Evolutionary conservation across 2,888 invertebrate species (phyloP).

Genomic region (Tinea semifulvella): DNA sequence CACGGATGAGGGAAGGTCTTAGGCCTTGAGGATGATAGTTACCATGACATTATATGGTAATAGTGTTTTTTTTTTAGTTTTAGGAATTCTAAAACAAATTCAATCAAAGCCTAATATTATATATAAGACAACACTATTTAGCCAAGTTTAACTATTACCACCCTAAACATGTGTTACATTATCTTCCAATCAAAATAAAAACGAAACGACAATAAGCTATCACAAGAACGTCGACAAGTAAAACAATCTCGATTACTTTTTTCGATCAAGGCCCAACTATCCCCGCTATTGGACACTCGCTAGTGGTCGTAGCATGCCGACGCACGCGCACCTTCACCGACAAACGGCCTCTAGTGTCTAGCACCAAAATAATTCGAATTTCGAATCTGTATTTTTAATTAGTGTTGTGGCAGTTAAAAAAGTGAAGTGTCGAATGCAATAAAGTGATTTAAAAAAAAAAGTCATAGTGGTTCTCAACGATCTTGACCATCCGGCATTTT

Average conservation of each 20-base stretch:
- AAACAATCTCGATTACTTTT: slow-evolving; percentile 9
- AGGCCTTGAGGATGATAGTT: too few species aligned
- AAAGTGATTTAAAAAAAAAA: not conserved
- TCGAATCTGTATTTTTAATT: not conserved
- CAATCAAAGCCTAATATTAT: too few species aligned
- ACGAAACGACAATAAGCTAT: not conserved
- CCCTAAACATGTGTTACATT: too few species aligned
- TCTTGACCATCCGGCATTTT: not conserved
- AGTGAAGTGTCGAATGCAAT: not conserved
- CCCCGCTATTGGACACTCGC: slow-evolving; percentile 37
- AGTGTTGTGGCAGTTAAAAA: slow-evolving; percentile 4
- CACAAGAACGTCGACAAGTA: slow-evolving; percentile 1
- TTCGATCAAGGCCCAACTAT: slow-evolving; percentile 11
- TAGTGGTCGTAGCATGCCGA: slow-evolving; percentile 37
- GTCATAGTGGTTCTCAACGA: not conserved
- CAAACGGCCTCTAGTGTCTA: slow-evolving; percentile 2
- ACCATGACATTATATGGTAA: too few species aligned
- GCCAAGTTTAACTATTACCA: too few species aligned
- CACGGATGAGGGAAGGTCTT: too few species aligned
- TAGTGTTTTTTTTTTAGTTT: too few species aligned
- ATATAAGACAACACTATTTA: too few species aligned
- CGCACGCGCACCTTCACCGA: slow-evolving; percentile 39
- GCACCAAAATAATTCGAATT: not conserved
- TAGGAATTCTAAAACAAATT: too few species aligned
- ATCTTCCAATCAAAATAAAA: not conserved